Evolutionary conservation across 2,113 vertebrate genomes (phyloP).

Genomic region (Chloropsis cyanopogon): DNA sequence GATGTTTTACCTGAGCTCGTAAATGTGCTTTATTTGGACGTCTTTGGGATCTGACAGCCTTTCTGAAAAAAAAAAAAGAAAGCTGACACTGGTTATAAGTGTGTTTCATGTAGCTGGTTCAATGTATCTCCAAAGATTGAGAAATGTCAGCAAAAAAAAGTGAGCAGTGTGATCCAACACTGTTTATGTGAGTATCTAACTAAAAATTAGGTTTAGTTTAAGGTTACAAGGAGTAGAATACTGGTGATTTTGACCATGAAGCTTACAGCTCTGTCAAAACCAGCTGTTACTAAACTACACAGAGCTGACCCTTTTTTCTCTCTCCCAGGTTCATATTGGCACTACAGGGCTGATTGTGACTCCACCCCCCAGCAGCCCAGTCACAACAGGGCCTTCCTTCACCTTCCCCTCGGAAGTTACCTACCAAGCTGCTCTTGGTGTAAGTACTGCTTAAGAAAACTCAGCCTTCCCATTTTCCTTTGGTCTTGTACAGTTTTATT

Average conservation of each 20-base stretch:
- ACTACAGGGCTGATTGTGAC: slow-evolving; percentile 95
- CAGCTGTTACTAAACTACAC: background rate
- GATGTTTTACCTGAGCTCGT: background rate
- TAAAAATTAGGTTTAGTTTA: background rate
- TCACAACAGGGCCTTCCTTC: slow-evolving; percentile 91
- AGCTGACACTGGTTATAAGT: background rate
- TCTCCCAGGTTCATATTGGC: slow-evolving; percentile 92
- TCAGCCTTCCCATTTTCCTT: background rate
- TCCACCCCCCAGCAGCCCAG: slow-evolving; percentile 94
- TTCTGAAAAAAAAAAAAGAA: background rate
- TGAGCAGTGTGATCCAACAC: background rate
- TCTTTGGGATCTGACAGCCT: background rate
- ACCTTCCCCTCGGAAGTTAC: slow-evolving; percentile 89
- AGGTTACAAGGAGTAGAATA: background rate
- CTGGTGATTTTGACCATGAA: background rate
- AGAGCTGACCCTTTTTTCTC: background rate
- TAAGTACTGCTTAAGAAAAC: slow-evolving; percentile 61
- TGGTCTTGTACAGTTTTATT: background rate
- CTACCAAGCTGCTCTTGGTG: slow-evolving; percentile 81
- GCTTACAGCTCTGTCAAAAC: background rate
- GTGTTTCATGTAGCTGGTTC: background rate
- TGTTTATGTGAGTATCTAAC: background rate
- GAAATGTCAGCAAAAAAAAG: background rate
- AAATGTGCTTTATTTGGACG: background rate
- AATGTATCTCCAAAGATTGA: background rate